These are phyloP conservation scores for Sebastes minor DNA, from an alignment of 2,797 vertebrate genomes.

Conservation along the genomic window DNA sequence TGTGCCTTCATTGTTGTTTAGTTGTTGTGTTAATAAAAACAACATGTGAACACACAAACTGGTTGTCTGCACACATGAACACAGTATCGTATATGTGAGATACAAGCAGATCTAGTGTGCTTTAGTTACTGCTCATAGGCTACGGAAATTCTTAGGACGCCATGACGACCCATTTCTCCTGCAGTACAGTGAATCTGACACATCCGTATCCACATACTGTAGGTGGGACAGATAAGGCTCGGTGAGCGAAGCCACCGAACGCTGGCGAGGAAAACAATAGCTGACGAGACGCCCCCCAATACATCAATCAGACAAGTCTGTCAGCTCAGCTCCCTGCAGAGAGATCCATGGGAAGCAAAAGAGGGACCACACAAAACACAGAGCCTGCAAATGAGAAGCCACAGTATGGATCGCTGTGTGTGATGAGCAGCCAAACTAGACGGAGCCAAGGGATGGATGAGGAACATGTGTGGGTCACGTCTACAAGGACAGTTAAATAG, in stretches of 20 bases:
- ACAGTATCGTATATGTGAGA: neutral
- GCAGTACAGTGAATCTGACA: conserved; percentile 19
- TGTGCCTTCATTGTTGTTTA: neutral
- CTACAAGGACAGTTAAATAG: conserved; percentile 29
- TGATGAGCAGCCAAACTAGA: conserved; percentile 52
- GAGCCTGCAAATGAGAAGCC: conserved; percentile 62
- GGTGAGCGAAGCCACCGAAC: conserved; percentile 43
- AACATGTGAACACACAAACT: neutral
- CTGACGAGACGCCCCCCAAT: conserved; percentile 57
- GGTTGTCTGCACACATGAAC: neutral
- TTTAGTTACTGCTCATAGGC: neutral
- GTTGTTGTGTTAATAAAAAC: neutral
- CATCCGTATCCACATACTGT: conserved; percentile 11
- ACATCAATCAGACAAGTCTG: conserved; percentile 70
- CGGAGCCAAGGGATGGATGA: conserved; percentile 44
- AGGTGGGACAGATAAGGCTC: conserved; percentile 34
- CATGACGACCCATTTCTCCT: conserved; percentile 8
- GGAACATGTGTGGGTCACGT: conserved; percentile 40
- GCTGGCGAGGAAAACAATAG: conserved; percentile 65
- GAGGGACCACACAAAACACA: conserved; percentile 67
- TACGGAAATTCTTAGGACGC: neutral
- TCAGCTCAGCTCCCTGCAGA: conserved; percentile 64
- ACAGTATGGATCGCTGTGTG: conserved; percentile 42
- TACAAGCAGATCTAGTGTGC: neutral
- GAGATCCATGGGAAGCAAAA: conserved; percentile 64